Conservation (phyloP, 2,888 invertebrate genomes). For the Parelbella ahira region DNA sequence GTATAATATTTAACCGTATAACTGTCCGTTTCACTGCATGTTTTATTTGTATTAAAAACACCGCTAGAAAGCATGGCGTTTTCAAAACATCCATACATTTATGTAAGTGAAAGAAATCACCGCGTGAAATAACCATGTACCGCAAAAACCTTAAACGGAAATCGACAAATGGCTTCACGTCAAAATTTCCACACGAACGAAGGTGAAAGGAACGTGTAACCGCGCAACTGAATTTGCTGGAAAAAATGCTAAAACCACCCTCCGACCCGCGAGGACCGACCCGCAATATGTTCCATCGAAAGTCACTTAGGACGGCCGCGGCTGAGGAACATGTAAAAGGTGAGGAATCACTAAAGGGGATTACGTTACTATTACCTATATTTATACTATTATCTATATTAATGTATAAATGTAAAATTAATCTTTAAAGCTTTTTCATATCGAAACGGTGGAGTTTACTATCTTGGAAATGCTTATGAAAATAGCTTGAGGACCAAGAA, state of each 20-base stretch:
- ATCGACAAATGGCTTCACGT: constrained; percentile 23
- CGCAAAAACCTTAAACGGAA: constrained; percentile 16
- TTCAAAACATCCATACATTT: constrained; percentile 13
- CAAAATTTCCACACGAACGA: constrained; percentile 24
- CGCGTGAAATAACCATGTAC: constrained; percentile 18
- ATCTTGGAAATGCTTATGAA: no score
- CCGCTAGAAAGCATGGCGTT: no score
- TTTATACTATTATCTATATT: no score
- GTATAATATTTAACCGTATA: no score
- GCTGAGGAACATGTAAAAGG: constrained; percentile 32
- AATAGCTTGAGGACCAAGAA: no score
- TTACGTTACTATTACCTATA: constrained; percentile 4
- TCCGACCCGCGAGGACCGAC: constrained; percentile 45
- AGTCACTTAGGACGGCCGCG: constrained; percentile 63
- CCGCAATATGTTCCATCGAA: constrained; percentile 69
- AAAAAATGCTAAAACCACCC: constrained; percentile 71
- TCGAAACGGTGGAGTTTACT: no score
- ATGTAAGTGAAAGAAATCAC: constrained; percentile 7
- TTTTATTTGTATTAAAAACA: no score
- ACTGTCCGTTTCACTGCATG: no score
- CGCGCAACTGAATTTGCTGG: constrained; percentile 45
- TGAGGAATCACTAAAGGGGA: constrained; percentile 19
- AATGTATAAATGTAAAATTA: no score
- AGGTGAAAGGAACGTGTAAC: constrained; percentile 30
- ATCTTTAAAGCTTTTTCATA: no score